phyloP scores from a whole-genome alignment of 2,888 invertebrate genomes.

The Liopterus haemorrhoidalis region DNA sequence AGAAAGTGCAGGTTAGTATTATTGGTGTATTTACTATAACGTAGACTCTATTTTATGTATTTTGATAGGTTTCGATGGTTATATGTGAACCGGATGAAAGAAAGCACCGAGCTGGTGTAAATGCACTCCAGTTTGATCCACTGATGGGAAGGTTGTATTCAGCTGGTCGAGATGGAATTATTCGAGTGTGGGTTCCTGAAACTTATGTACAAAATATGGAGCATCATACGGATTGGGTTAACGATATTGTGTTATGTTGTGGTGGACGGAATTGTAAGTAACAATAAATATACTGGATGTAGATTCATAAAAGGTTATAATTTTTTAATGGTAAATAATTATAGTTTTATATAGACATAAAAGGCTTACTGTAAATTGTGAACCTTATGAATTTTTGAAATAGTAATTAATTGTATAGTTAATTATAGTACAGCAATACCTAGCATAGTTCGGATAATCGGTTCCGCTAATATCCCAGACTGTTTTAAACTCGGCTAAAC shows the following conservation, averaged over 20 bases:
- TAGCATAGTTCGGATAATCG: no score
- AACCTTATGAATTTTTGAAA: no score
- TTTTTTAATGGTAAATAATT: no score
- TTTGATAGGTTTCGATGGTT: slow-evolving; percentile 86
- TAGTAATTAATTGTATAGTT: no score
- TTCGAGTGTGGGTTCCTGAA: slow-evolving; percentile 85
- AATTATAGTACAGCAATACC: no score
- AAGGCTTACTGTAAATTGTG: no score
- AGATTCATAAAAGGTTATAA: no score
- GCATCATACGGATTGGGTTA: slow-evolving; percentile 99
- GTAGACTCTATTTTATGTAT: neutral
- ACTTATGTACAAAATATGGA: slow-evolving; percentile 95
- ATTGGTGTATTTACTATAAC: neutral
- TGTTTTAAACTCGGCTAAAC: no score
- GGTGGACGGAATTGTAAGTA: slow-evolving; percentile 85
- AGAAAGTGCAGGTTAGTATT: slow-evolving; percentile 44
- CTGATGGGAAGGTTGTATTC: slow-evolving; percentile 84
- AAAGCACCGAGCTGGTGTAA: slow-evolving; percentile 91
- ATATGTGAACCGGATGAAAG: slow-evolving; percentile 94
- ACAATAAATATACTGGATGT: slow-evolving; percentile 8
- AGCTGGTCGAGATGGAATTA: slow-evolving; percentile 94
- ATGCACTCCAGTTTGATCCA: slow-evolving; percentile 90
- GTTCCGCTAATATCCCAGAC: no score
- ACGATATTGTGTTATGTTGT: slow-evolving; percentile 96
- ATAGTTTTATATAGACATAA: no score